Base-by-base conservation (phyloP, 2,797 vertebrate species). In the Oophaga sylvatica region DNA sequence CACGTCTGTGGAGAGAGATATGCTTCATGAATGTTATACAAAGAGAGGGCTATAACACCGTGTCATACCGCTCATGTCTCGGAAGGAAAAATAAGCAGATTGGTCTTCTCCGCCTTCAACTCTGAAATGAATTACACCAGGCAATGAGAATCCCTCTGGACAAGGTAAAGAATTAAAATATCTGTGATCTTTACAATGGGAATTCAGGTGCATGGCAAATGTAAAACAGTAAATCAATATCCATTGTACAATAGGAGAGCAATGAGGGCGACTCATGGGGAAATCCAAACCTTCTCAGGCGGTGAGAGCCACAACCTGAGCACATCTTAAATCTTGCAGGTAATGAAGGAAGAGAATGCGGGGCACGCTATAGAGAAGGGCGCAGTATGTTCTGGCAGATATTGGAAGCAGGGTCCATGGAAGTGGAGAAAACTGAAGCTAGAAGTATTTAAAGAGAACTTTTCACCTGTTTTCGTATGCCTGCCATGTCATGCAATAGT, bases 221-320 rank as follows among this genome's bases (percentile, higher is more conserved):
- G 48, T 57, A 53, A 15, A 78, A 78, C 56, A 80, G 29, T 62
- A 35, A 80, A 80, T 62, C 57, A 63, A 63, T 81, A 81, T 81
- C 79, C 35, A 65, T 45, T 63, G 79, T 81, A 77, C 75, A 77
- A 56, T 3, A 81, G 79, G 3, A 65, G 20, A 26, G 79, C 20
- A 16, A 62, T 3, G 48, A 77, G 75, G 41, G 20, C 71, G 71
- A 8, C 31, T 35, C 60, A 45, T 60, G 59, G 26, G 78, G 59
- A 80, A 62, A 59, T 60, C 16, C 77, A 62, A 29, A 80, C 17
- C 11, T 31, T 41, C 57, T 60, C 9, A 22, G 19, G 62, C 41
- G 45, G 48, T 77, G 5, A 56, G n/a, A 77, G 12, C 75, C 45
- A 56, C n/a, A 56, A 77, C 22, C 16, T 16, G 6, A n/a, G 26